Conservation (phyloP, 2,113 vertebrate genomes). For the Brienomyrus longianalis region DNA sequence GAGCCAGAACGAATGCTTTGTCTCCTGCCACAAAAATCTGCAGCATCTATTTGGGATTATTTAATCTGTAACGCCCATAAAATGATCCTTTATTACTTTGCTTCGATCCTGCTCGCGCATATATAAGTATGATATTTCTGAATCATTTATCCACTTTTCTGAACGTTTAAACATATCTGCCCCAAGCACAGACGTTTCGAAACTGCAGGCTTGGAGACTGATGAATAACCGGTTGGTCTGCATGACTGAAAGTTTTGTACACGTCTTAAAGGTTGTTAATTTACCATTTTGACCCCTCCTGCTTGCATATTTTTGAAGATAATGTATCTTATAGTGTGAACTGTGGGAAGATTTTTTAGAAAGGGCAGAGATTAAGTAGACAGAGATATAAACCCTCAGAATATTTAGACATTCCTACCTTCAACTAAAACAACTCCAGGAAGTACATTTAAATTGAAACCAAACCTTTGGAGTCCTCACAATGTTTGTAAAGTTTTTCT, state of each 20-base stretch:
- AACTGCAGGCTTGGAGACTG: not conserved
- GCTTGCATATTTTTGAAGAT: not conserved
- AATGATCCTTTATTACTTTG: not conserved
- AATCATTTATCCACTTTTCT: not conserved
- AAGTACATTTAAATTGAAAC: not conserved
- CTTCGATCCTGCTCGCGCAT: not conserved
- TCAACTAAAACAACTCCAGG: not conserved
- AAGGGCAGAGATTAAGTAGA: not conserved
- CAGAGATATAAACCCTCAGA: not conserved
- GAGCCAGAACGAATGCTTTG: not conserved
- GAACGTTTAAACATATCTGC: not conserved
- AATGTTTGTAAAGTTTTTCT: not conserved
- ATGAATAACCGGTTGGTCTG: slow-evolving; percentile 1
- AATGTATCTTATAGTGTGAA: not conserved
- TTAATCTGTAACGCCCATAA: not conserved
- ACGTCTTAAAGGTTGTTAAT: not conserved
- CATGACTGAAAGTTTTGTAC: not conserved
- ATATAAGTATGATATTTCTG: not conserved
- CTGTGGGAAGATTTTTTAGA: not conserved
- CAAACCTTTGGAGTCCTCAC: not conserved
- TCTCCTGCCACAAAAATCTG: not conserved
- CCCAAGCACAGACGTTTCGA: not conserved
- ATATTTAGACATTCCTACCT: not conserved
- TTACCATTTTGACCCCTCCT: not conserved
- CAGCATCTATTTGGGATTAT: not conserved